A percentile compares a stretch with the other conserved stretches of the same genome.
Evolutionary conservation across 2,888 invertebrate species (phyloP).

Genomic region (Embidobia sp.): DNA sequence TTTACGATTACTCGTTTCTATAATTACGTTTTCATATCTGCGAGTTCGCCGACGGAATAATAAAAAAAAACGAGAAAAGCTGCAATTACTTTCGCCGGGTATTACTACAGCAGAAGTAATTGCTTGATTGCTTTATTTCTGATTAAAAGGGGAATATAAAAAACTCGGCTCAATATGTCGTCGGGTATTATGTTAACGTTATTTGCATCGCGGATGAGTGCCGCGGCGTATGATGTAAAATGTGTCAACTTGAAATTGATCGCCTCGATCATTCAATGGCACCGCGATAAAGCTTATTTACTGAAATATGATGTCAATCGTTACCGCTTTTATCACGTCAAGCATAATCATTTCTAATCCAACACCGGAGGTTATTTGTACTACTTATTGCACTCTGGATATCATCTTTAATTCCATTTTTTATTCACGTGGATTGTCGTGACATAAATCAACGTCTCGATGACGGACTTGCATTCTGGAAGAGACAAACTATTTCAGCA

Average conservation of each 20-base stretch:
- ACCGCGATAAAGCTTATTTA: slow-evolving; percentile 44
- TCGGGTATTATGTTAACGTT: slow-evolving; percentile 28
- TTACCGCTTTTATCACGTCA: slow-evolving; percentile 35
- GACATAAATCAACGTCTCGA: no score
- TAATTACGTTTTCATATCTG: no score
- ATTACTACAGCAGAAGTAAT: slow-evolving; percentile 21
- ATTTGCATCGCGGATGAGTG: slow-evolving; percentile 47
- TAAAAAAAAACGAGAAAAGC: slow-evolving; percentile 9
- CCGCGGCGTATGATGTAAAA: slow-evolving; percentile 28
- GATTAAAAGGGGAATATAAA: slow-evolving; percentile 22
- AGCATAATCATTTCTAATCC: slow-evolving; percentile 33
- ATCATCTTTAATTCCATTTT: slow-evolving; percentile 15
- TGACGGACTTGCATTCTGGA: no score
- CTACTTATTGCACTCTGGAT: slow-evolving; percentile 10
- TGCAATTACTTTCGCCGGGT: slow-evolving; percentile 6
- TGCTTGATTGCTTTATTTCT: slow-evolving; percentile 19
- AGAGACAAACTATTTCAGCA: no score
- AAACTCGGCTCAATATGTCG: slow-evolving; percentile 3
- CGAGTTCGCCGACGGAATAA: slow-evolving; percentile 7
- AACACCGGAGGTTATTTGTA: slow-evolving; percentile 18
- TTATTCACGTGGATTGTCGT: no score
- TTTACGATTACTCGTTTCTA: no score
- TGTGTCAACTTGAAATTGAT: slow-evolving; percentile 54
- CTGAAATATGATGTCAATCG: slow-evolving; percentile 48
- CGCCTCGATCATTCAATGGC: slow-evolving; percentile 55